Evolutionary conservation across 2,113 vertebrate species (phyloP), one percentile per base, ranked within the genome.

Genomic region (Sarotherodon lohbergeri): DNA sequence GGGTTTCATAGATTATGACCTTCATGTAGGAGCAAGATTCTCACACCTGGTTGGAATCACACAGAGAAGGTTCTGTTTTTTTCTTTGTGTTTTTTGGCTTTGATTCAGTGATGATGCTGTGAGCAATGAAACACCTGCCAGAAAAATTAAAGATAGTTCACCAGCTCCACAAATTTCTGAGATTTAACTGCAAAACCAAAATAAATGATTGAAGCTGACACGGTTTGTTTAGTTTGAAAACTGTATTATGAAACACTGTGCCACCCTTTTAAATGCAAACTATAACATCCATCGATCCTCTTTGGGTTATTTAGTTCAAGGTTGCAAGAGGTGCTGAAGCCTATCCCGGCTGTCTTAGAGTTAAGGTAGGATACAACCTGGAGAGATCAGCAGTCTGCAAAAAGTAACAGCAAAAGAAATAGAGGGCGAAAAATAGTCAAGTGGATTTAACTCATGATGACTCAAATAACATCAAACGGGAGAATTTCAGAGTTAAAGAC

Each of bases 331-430:
- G 63, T 22, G 36, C 36, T 68, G 63, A 71, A 41, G 63, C 63
- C 11, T 41, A 1, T 41, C n/a, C 36, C 4, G 0, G 36, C 63
- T 43, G n/a, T 71, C 36, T 41, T 41, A 5, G 63, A 41, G 63
- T 39, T 41, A 68, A 41, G 63, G n/a, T 68, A 5, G n/a, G 39
- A 43, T 27, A 0, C 8, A 1, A 3, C 8, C 13, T 0, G 39
- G 13, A 43, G n/a, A 46, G 22, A 43, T 73, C 22, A 46, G 13
- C 39, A 73, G 66, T 43, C 66, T 73, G 43, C 13, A 48, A 76
- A 76, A 50, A 17, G 17, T 19, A 76, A 32, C 24, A 50, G 43
- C 43, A 32, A 76, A 78, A 78, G 71, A 1, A 50, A 50, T 16
- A 4, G 13, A 46, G 3, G 22, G 9, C 2, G 0, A 17, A 50